Conservation (phyloP, 2,888 invertebrate genomes). For the Helleia helle region DNA sequence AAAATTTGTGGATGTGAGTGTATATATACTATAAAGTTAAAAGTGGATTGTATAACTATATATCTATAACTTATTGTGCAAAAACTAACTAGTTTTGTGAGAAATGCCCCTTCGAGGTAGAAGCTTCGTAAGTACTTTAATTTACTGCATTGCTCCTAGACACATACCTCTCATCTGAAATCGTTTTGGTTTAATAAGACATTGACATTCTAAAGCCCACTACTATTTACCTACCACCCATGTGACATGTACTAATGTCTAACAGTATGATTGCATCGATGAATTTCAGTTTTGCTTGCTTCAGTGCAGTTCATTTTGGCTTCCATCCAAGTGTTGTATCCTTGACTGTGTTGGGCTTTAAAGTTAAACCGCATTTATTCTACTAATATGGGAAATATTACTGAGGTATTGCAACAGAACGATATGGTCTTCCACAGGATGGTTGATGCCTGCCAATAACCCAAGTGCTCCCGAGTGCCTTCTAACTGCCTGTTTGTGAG, state of each 20-base stretch:
- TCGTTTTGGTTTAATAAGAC: not conserved
- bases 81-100: conserved; percentile 27
- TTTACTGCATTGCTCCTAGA: conserved; percentile 18
- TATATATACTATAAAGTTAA: conserved; percentile 22
- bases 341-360: conserved; percentile 47
- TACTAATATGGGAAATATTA: conserved; percentile 31
- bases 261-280: conserved; percentile 40
- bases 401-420: conserved; percentile 39
- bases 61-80: conserved; percentile 13
- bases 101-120: conserved; percentile 64
- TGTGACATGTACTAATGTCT: conserved; percentile 27
- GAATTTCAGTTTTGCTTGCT: conserved; percentile 55
- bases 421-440: conserved; percentile 61
- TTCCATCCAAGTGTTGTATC: conserved; percentile 54
- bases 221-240: not conserved
- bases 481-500: conserved; percentile 69
- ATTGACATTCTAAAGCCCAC: not conserved
- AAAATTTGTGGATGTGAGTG: conserved; percentile 27
- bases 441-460: conserved; percentile 63
- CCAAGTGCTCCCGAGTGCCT: conserved; percentile 62
- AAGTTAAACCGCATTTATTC: conserved; percentile 34
- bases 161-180: not conserved
- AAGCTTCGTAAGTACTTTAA: conserved; percentile 66
- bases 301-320: conserved; percentile 58
- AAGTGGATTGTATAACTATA: conserved; percentile 4